A percentile compares a stretch with the other conserved stretches of the same genome.
These are phyloP conservation scores for Limnephilus auricula DNA, from an alignment of 2,888 invertebrate genomes.

Conservation along the genomic window DNA sequence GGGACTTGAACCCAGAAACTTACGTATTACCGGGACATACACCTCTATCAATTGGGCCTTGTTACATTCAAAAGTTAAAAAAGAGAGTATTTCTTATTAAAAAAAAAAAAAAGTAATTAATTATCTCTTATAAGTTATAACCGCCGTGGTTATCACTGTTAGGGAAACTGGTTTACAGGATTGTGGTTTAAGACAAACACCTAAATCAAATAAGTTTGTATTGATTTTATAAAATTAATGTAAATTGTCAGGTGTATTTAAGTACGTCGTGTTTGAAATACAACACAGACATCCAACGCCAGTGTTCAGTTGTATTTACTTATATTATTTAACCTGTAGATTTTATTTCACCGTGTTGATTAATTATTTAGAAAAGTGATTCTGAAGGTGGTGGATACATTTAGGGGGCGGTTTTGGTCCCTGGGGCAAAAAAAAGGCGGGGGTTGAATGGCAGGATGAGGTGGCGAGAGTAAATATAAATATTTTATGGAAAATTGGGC, in stretches of 20 bases:
- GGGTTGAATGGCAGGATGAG: neutral
- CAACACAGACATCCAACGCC: neutral
- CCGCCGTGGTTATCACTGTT: neutral
- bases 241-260: neutral
- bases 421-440: neutral
- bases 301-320: neutral
- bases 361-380: neutral
- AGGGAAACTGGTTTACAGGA: neutral
- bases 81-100: too few relatives aligned
- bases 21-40: too few relatives aligned
- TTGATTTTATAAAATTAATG: neutral
- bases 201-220: neutral
- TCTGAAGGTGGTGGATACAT: neutral
- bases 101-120: too few relatives aligned
- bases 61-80: too few relatives aligned
- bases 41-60: too few relatives aligned
- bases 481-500: neutral
- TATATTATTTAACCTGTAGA: neutral
- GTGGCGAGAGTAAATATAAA: neutral
- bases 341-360: neutral
- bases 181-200: neutral
- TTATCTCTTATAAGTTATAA: neutral
- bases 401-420: neutral
- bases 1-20: too few relatives aligned
- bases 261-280: neutral